These are phyloP conservation scores for Mobula birostris DNA, from an alignment of 2,113 vertebrate genomes.

Conservation along the genomic window DNA sequence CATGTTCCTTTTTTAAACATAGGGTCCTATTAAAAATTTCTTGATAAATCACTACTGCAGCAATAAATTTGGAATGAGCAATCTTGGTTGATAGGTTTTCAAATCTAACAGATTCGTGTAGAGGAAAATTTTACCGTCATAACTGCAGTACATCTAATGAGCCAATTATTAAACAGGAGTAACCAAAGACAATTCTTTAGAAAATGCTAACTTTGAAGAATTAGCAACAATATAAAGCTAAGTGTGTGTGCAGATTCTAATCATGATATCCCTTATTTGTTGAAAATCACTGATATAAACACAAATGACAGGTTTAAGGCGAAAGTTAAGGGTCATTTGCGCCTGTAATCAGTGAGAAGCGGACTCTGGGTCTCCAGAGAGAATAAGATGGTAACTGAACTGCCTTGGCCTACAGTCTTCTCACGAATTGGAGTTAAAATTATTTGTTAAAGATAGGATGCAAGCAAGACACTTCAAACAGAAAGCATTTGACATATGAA, in stretches of 20 bases:
- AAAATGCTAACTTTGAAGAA: neutral
- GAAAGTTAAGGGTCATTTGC: neutral
- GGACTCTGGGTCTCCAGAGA: neutral
- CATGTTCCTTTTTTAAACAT: neutral
- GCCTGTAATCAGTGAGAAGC: too few relatives aligned
- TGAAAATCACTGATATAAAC: neutral
- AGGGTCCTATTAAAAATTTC: neutral
- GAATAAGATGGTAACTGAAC: neutral
- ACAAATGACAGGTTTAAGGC: neutral
- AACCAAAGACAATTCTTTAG: neutral
- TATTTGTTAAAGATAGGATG: slow-evolving; percentile 24
- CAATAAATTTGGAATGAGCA: neutral
- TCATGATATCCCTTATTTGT: neutral
- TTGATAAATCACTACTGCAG: neutral
- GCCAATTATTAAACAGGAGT: neutral
- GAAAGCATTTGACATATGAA: slow-evolving; percentile 30
- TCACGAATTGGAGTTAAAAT: slow-evolving; percentile 1
- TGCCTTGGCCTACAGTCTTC: neutral
- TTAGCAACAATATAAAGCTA: neutral
- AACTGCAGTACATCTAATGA: neutral
- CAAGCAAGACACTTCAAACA: slow-evolving; percentile 26
- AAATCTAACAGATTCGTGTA: neutral
- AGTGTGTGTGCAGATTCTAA: neutral
- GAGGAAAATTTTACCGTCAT: neutral
- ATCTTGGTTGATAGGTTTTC: neutral